Conservation (phyloP, 2,888 invertebrate genomes). For the Tetrapedia diversipes region DNA sequence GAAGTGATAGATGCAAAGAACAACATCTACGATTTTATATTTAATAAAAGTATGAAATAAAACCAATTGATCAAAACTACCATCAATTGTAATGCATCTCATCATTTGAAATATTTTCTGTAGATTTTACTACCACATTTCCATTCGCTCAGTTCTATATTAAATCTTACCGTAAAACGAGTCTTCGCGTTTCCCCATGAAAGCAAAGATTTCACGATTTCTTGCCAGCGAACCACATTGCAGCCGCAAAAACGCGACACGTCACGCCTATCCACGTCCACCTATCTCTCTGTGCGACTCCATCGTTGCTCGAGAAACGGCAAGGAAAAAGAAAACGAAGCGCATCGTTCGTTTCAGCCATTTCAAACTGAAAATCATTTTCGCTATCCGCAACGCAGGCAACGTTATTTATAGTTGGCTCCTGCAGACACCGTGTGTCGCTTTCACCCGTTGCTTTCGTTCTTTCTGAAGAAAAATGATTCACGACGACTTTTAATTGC, state of each 20-base stretch:
- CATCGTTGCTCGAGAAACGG: not conserved
- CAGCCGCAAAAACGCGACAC: conserved; percentile 17
- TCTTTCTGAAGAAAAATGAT: conserved; percentile 17
- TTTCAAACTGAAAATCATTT: conserved; percentile 37
- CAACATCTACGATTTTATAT: too few relatives aligned
- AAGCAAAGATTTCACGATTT: conserved; percentile 33
- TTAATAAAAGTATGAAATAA: too few relatives aligned
- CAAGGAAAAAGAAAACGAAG: conserved; percentile 35
- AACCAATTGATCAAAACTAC: too few relatives aligned
- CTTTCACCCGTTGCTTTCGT: conserved; percentile 36
- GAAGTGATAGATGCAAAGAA: too few relatives aligned
- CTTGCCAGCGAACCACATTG: conserved; percentile 20
- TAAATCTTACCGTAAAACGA: not conserved
- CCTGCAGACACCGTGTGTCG: not conserved
- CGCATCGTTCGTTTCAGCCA: conserved; percentile 27
- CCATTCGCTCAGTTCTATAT: not conserved
- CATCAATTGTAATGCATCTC: not conserved
- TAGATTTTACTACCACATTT: too few relatives aligned
- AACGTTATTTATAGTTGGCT: conserved; percentile 28
- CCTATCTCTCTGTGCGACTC: conserved; percentile 11
- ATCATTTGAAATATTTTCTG: not conserved
- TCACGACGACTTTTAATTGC: conserved; percentile 11
- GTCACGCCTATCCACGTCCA: conserved; percentile 31
- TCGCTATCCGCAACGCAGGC: conserved; percentile 16
- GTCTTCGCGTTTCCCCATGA: conserved; percentile 6